Base-by-base conservation (phyloP, 2,888 invertebrate species). In the Deroplatys truncata region DNA sequence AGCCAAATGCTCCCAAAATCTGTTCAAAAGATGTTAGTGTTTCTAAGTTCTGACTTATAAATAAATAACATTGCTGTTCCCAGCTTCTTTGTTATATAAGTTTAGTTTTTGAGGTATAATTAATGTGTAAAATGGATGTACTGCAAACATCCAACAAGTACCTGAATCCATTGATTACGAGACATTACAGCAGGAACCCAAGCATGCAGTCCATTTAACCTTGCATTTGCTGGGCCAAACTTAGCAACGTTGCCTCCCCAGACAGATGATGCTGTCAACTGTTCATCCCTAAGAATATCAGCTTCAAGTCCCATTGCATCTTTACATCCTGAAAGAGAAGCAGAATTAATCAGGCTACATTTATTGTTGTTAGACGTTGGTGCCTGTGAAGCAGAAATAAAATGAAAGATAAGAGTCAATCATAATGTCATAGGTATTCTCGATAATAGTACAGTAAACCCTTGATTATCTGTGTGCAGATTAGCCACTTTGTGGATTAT, bases 221-320 rank as follows among this genome's bases (percentile, higher is more conserved):
- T 93, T 72, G 96, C 93, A 91, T 94, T 92, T 5, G 92, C 91
- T 15, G 91, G 92, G 9, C 92, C 92, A 89, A 90, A 91, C 35
- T 84, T 90, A 29, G 89, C 91, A 13, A 92, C 90, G 87, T 92
- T 91, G 9, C 91, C 91, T 84, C 93, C 92, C n/a, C 92, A 91
- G 9, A 92, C 92, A 84, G 97, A 96, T 91, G 97, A 97, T 2
- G 96, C 96, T 87, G 95, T 94, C 72, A 98, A 94, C 94, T 96
- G 97, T 31, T 95, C 94, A 28, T 96, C 93, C 3, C 95, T 94
- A 92, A 97, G 94, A 25, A 94, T 92, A 1, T 95, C 95, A 83
- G 95, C 95, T 10, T 95, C 95, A 35, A 98, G 92, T 2, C 98
- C 98, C 94, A 98, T 96, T 0, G 95, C 94, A 91, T 97, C 97